Base-by-base conservation (phyloP, 1,140 invertebrate species). In the Leptinotarsa lineolata region DNA sequence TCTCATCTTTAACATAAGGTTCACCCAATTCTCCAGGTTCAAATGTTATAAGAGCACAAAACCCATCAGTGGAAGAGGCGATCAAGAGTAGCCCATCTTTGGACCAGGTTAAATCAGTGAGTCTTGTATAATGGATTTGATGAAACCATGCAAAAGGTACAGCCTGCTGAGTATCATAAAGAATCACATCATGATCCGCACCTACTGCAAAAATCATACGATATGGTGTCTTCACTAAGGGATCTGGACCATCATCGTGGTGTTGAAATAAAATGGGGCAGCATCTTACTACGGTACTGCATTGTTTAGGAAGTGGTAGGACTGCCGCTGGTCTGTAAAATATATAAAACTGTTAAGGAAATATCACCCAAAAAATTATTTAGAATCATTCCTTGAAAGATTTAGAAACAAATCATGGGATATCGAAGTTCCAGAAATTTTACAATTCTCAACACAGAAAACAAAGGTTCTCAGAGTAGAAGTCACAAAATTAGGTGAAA, bases 81-180 rank as follows among this genome's bases (percentile, higher is more conserved):
- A 96, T 88, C 70, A 99, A 84, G 44, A 94, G 86, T 60, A 85
- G 85, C 0, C 95, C 96, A 88, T 98, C 93, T 3, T 87, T 86
- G 4, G 97, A 97, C 97, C 97, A 99, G 0, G 94, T 86, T 18
- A 98, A 76, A 86, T 99, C 97, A 54, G 94, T 97, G 13, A 99
- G 86, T 79, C 95, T 89, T 1, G 96, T 95, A 78, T 97, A 98
- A 84, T 99, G 97, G 80, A 98, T 96, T 81, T 97, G 95, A 2
- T 93, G 91, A 64, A 98, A 89, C 69, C 93, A 86, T 1, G 91
- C 95, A 84, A 98, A 91, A 0, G 97, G 97, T 48, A 89, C 86
- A 15, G 86, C 85, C 85, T 97, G 96, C 83, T 97, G 95, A 11
- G 95, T 98, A 83, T 98, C 97, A 83, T 97, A 97, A 18, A 98